Percentiles rank a stretch among this genome's conserved stretches.
Conservation (phyloP, 35 echinoderm and acorn worm genomes). For the Heliocidaris tuberculata region DNA sequence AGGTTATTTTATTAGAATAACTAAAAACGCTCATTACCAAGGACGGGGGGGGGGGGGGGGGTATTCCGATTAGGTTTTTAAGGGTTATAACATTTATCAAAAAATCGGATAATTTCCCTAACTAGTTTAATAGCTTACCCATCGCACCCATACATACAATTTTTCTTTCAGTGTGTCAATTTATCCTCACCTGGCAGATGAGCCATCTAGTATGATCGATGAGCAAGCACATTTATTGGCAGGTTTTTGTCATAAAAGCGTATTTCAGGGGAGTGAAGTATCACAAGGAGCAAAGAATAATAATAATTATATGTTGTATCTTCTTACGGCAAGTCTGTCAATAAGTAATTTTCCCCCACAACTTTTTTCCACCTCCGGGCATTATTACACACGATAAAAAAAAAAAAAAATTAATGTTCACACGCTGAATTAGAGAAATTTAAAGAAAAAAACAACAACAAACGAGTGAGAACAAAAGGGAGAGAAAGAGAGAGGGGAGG, state of each 20-base stretch:
- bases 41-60: too few species aligned
- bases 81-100: too few species aligned
- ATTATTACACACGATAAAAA: not conserved
- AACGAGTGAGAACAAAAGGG: not conserved
- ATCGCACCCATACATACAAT: not conserved
- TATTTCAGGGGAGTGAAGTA: not conserved
- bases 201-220: not conserved
- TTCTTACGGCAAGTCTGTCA: not conserved
- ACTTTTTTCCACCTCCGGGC: not conserved
- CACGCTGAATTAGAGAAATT: not conserved
- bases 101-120: too few species aligned
- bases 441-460: not conserved
- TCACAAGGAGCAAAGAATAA: not conserved
- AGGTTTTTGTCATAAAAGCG: not conserved
- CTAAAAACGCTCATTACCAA: too few species aligned
- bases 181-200: not conserved
- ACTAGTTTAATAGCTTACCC: not conserved
- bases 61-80: too few species aligned
- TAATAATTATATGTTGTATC: not conserved
- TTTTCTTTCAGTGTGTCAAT: not conserved
- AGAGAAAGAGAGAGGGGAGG: not conserved
- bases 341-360: not conserved
- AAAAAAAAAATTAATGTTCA: not conserved
- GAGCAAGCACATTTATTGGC: not conserved
- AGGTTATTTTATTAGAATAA: too few species aligned